Base-by-base conservation (phyloP, 1,140 invertebrate genomes). In the Ladona fulva region DNA sequence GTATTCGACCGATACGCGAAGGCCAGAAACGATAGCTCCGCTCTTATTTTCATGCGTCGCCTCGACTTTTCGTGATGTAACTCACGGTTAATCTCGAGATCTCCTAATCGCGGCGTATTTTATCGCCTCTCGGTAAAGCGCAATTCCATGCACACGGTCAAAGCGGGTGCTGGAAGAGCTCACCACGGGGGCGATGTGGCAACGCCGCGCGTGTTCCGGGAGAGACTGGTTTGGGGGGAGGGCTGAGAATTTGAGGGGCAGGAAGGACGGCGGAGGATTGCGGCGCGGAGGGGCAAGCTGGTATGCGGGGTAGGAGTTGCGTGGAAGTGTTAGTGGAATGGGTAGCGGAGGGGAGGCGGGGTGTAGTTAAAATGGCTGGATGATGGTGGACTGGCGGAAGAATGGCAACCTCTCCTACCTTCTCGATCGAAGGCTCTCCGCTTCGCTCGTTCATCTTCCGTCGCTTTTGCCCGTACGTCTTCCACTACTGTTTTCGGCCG, bases 151-250 rank as follows among this genome's bases (percentile, higher is more conserved):
- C n/a, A n/a, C n/a, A n/a, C n/a, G n/a, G n/a, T n/a, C n/a, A n/a
- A n/a, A n/a, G n/a, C n/a, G n/a, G n/a, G n/a, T n/a, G n/a, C n/a
- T n/a, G n/a, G n/a, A n/a, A n/a, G n/a, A n/a, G n/a, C n/a, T n/a
- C n/a, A n/a, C n/a, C 80, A 84, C 83, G 82, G 83, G 79, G 78
- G 77, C 79, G 74, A 73, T 79, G 76, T 75, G 83, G 83, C 81
- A 80, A 79, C 81, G 82, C 83, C 84, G 83, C 84, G 82, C 84
- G 83, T 84, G 82, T 83, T 80, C 82, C 42, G 79, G 80, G 82
- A 84, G 84, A 83, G 10, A 24, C 25, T 25, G 44, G 25, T 24
- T 76, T 22, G 19, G 25, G 42, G 77, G 77, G 74, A 42, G 73
- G 75, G 37, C 25, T 29, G 37, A 78, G 16, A 75, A 16, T 24